Conservation (phyloP, 2,888 invertebrate species). For the Melipona bicolor region DNA sequence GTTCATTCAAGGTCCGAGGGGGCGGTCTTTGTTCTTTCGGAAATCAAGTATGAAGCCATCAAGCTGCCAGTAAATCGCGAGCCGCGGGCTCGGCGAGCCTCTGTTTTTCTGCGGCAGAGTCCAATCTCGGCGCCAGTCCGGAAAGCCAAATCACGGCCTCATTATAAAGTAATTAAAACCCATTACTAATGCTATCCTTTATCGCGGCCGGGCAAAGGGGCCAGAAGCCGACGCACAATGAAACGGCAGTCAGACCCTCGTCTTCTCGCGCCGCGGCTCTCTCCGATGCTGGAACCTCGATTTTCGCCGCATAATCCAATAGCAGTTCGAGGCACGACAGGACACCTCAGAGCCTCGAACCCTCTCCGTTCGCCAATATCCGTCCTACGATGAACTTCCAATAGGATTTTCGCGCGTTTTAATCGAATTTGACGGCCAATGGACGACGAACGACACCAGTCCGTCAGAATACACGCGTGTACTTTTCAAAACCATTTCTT, state of each 20-base stretch:
- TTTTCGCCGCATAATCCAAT: constrained; percentile 76
- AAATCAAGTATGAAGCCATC: constrained; percentile 73
- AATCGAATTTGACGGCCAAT: constrained; percentile 56
- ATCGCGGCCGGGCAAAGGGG: constrained; percentile 72
- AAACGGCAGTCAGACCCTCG: constrained; percentile 82
- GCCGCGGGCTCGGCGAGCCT: constrained; percentile 44
- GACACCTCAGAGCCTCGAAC: constrained; percentile 58
- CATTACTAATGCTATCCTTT: constrained; percentile 84
- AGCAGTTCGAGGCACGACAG: constrained; percentile 66
- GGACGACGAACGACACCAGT: neutral
- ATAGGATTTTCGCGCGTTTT: constrained; percentile 62
- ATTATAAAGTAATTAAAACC: constrained; percentile 84
- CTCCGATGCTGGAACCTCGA: constrained; percentile 67
- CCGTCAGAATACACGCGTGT: neutral
- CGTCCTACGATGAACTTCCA: constrained; percentile 77
- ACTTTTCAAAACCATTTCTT: neutral
- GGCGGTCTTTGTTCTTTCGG: constrained; percentile 63
- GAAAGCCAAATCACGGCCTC: constrained; percentile 80
- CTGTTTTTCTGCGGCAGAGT: constrained; percentile 63
- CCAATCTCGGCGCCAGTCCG: constrained; percentile 78
- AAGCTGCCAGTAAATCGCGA: constrained; percentile 70
- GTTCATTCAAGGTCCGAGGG: constrained; percentile 40
- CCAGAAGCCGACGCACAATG: constrained; percentile 78
- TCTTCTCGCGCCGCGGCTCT: constrained; percentile 68
- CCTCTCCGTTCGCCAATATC: constrained; percentile 78